Evolutionary conservation across 2,797 vertebrate genomes (phyloP), one percentile per base, ranked within the genome.

Genomic region (Syncerus caffer): DNA sequence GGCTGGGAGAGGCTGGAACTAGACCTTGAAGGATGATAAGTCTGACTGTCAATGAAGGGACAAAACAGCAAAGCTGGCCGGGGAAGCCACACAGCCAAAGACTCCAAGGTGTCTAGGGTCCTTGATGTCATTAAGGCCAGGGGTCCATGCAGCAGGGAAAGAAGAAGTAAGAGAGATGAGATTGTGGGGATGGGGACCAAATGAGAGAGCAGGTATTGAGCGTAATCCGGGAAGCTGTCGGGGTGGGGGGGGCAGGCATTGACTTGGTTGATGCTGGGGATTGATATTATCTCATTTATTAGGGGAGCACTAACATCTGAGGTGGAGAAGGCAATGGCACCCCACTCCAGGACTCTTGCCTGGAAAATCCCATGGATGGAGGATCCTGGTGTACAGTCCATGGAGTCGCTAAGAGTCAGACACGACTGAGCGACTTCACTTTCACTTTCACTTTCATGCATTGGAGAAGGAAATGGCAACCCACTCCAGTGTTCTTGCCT

Each of bases 221-320:
- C 13, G 0, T 10, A 16, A 23, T 38, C 23, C 0, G 0, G 85
- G 53, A 76, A 31, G 29, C 11, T 13, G 0, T 2, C 1, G 45
- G 3, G 47, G 57, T 45, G 34, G 2, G 34, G 2, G 38, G 60
- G 38, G 1, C 58, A 0, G 45, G 45, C 6, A 1, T 50, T 80
- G 51, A 38, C 13, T 83, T 31, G 29, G 2, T 58, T 74, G 34
- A 23, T 29, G 13, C 19, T 25, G 55, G 8, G 27, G 53, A 15
- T 10, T 62, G 67, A 79, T 10, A 55, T 45, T 27, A 64, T 57
- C 74, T 34, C 34, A 53, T 47, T 47, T 53, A 57, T 93, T 76
- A 42, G 9, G 47, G 23, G 21, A 64, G 23, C 14, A 23, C 4
- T 10, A 64, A 42, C 16, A 29, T 7, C 4, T 45, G 83, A 38